These are phyloP conservation scores for Halesus radiatus DNA, from an alignment of 1,140 invertebrate species.

Conservation along the genomic window DNA sequence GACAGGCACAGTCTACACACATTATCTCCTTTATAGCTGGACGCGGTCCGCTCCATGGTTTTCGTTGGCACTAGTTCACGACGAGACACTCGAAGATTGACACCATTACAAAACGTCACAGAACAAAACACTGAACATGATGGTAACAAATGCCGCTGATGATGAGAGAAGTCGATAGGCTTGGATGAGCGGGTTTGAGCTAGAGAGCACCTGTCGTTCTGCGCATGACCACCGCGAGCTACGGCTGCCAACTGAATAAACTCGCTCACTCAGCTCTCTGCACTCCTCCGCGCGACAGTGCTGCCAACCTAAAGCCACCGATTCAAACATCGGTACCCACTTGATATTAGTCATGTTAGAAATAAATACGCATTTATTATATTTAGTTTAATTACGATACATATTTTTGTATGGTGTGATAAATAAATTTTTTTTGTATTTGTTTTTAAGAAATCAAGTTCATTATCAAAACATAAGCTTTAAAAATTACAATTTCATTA, in stretches of 20 bases:
- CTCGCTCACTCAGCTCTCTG: neutral
- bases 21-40: conserved; percentile 28
- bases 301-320: neutral
- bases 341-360: neutral
- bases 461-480: too few relatives aligned
- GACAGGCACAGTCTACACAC: conserved; percentile 75
- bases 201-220: conserved; percentile 43
- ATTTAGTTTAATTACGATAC: neutral
- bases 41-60: conserved; percentile 36
- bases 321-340: neutral
- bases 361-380: neutral
- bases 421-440: too few relatives aligned
- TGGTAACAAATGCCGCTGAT: conserved; percentile 50
- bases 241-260: conserved; percentile 23
- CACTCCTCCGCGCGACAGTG: neutral
- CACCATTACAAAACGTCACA: conserved; percentile 47
- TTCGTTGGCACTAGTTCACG: neutral
- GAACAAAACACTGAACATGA: conserved; percentile 48
- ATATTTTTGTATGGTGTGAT: too few relatives aligned
- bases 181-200: conserved; percentile 40
- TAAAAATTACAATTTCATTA: too few relatives aligned
- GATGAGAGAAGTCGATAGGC: conserved; percentile 42
- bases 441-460: too few relatives aligned
- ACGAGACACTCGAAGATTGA: conserved; percentile 11
- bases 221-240: conserved; percentile 35